A percentile compares a stretch with the other conserved stretches of the same genome.
Evolutionary conservation across 2,797 vertebrate genomes (phyloP).

Genomic region (Sitta carolinensis): DNA sequence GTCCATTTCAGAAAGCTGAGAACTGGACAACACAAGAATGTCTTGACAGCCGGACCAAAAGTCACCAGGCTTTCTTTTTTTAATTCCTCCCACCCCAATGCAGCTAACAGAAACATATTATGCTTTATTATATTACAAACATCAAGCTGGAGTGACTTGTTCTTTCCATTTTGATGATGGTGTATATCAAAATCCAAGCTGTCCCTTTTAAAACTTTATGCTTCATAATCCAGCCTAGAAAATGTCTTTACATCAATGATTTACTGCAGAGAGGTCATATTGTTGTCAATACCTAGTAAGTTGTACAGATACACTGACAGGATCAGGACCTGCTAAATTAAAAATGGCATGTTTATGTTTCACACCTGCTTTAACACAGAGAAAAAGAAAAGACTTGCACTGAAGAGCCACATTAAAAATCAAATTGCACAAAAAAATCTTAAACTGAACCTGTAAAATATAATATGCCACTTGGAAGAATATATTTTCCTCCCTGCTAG

Average conservation of each 20-base stretch:
- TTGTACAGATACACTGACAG: neutral
- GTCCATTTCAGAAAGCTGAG: slow-evolving; percentile 28
- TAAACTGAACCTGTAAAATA: neutral
- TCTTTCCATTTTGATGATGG: neutral
- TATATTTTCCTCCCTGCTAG: neutral
- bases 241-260: neutral
- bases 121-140: neutral
- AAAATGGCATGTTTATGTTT: slow-evolving; percentile 1
- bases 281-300: neutral
- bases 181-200: neutral
- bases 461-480: neutral
- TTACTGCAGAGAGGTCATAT: neutral
- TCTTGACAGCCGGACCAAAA: slow-evolving; percentile 30
- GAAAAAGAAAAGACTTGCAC: neutral
- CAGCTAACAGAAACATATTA: neutral
- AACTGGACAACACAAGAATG: slow-evolving; percentile 6
- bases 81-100: neutral
- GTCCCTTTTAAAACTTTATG: neutral
- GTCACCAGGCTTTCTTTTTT: neutral
- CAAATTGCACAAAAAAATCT: neutral
- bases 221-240: neutral
- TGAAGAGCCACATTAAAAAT: neutral
- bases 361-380: neutral
- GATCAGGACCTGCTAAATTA: neutral
- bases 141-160: neutral